Evolutionary conservation across 2,888 invertebrate genomes (phyloP), one percentile per base, ranked within the genome.

Genomic region (Cephalotes varians): DNA sequence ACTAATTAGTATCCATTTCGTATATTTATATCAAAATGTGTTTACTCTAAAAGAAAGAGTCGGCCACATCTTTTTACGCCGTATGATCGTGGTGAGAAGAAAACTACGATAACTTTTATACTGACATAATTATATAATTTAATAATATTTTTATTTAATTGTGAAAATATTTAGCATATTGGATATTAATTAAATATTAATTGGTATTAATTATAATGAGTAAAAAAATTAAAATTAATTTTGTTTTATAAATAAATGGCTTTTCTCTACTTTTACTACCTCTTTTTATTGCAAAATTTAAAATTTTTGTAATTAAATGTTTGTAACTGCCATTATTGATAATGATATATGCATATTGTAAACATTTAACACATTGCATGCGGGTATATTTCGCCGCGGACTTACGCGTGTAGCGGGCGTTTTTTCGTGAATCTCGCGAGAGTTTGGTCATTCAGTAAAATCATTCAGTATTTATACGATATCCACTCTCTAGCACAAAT

Each of bases 1-100:
- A 92, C 92, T 91, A 92, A 92, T 92, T 92, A 92, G 89, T 69
- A 31, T 34, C n/a, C 40, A 67, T 25, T 54, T 80, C 49, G 60
- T 76, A 49, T 85, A 88, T 87, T 87, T 88, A 85, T 85, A 84
- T 82, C 85, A 84, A 69, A 72, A 72, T 56, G 37, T 49, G 65
- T 67, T 76, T 64, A 56, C 56, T 81, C 54, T 44, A 82, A 69
- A 60, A 81, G n/a, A n/a, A n/a, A n/a, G n/a, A n/a, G 21, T 47
- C 34, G 28, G 44, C 9, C 3, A 49, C 54, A 49, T 34, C 74
- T 74, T 83, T 64, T 28, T 58, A 62, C 12, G 12, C 51, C 7
- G 2, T 51, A 25, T 1, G 7, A 28, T 56, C 7, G 12, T 21
- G 1, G 1, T 10, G 0, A 54, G 4, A 21, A 74, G 18, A 62